Evolutionary conservation across 2,797 vertebrate genomes (phyloP).

Genomic region (Babyrousa celebensis): DNA sequence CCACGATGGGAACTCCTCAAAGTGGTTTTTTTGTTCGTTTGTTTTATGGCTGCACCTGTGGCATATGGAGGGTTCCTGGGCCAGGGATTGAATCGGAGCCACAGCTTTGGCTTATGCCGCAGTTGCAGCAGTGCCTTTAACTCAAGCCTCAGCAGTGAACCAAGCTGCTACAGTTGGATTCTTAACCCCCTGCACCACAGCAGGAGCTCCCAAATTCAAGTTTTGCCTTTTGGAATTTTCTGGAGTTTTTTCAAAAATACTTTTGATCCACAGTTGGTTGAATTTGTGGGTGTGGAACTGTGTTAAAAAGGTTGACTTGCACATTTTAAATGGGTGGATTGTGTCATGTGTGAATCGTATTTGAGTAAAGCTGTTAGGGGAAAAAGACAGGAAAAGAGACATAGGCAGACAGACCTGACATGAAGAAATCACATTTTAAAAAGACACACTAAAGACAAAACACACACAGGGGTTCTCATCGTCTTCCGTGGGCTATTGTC

Average conservation of each 20-base stretch:
- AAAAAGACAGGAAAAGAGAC: not conserved
- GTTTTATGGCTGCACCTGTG: too few relatives aligned
- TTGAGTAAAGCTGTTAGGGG: not conserved
- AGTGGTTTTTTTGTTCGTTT: too few relatives aligned
- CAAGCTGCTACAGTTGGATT: too few relatives aligned
- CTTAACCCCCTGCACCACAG: too few relatives aligned
- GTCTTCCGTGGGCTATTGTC: not conserved
- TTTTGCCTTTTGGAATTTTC: not conserved
- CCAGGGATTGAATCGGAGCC: too few relatives aligned
- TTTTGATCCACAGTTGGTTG: not conserved
- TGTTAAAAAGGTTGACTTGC: not conserved
- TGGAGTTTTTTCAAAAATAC: not conserved
- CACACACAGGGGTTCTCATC: not conserved
- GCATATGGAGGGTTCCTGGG: too few relatives aligned
- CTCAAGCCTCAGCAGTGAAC: too few relatives aligned
- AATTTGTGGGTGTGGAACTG: not conserved
- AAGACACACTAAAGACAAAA: conserved; percentile 46
- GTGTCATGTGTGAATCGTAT: not conserved
- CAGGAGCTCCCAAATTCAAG: not conserved
- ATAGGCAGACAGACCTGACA: not conserved
- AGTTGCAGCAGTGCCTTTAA: too few relatives aligned
- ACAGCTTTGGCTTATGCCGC: too few relatives aligned
- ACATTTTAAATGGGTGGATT: not conserved
- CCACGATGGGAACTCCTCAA: not conserved
- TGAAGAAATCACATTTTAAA: conserved; percentile 55